Evolutionary conservation across 2,797 vertebrate genomes (phyloP).

Genomic region (Telmatherina bonti): DNA sequence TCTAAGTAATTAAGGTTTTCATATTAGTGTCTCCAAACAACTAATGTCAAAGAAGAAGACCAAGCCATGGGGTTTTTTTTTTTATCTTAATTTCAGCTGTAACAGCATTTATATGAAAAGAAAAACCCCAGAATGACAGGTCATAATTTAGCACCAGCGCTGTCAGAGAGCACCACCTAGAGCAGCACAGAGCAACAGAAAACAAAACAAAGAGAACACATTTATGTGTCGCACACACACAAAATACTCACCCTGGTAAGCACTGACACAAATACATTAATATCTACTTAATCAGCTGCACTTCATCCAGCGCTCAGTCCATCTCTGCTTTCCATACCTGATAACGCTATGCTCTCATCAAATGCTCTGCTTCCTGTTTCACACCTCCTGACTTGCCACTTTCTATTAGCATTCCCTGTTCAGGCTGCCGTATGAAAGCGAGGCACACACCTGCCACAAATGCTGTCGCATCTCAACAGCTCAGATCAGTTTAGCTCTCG

Average conservation of each 20-base stretch:
- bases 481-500: slow-evolving; percentile 26
- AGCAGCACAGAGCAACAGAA: slow-evolving; percentile 8
- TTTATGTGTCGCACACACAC: not conserved
- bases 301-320: slow-evolving; percentile 18
- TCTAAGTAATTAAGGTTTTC: slow-evolving; percentile 21
- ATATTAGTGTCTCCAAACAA: slow-evolving; percentile 5
- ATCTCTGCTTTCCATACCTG: slow-evolving; percentile 33
- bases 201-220: not conserved
- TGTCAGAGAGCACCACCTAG: slow-evolving; percentile 16
- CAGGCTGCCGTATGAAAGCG: slow-evolving; percentile 55
- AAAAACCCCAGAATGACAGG: slow-evolving; percentile 10
- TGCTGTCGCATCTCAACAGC: slow-evolving; percentile 50
- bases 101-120: not conserved
- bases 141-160: not conserved
- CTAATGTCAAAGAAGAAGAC: not conserved
- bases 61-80: slow-evolving; percentile 2
- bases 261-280: not conserved
- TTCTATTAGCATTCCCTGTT: slow-evolving; percentile 63
- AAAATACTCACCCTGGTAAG: not conserved
- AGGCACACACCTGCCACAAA: slow-evolving; percentile 68
- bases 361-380: slow-evolving; percentile 48
- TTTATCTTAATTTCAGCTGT: slow-evolving; percentile 1
- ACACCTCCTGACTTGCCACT: slow-evolving; percentile 65
- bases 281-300: slow-evolving; percentile 30
- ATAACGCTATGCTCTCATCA: slow-evolving; percentile 43